Base-by-base conservation (phyloP, 2,113 vertebrate genomes). In the Gallinago media region DNA sequence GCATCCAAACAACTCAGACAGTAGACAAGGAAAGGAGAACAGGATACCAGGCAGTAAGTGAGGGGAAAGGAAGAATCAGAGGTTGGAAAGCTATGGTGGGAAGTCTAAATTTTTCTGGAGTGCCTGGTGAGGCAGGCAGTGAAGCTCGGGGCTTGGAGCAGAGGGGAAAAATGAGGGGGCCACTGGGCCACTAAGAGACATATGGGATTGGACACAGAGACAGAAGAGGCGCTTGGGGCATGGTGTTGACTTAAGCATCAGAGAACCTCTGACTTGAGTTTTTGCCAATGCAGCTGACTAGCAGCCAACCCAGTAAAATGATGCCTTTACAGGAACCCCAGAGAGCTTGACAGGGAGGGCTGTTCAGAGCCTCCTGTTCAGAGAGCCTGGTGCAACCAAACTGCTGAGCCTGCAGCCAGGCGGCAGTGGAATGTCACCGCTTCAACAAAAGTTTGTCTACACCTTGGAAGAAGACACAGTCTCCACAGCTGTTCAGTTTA, bases 361-460 rank as follows among this genome's bases (percentile, higher is more conserved):
- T 58, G n/a, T 54, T 0, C 6, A 93, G 62, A 70, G 29, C 38
- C 46, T 70, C 38, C 66, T 42, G 46, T 52, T 78, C 34, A 38
- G 52, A 36, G 11, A 75, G 52, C 3, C 25, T 9, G 6, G 32
- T 0, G 0, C 61, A 79, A 66, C 32, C 74, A 79, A 61, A 85
- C 12, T 29, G 36, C 78, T 85, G 49, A 92, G 75, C 67, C 46
- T 54, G 49, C 16, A 82, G 67, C 82, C 63, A 90, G 72, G 79
- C 9, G 1, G 38, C 72, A 88, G 42, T 34, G 72, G 73, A 89
- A 93, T 68, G 82, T 67, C 85, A 94, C 52, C 2, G 21, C 75
- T 91, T 63, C 90, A 89, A 94, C 68, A 94, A 89, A 96, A 63
- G 62, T 73, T 94, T 96, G 87, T 94, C 92, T 96, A 46, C 50